phyloP scores from a whole-genome alignment of 2,888 invertebrate species.

The Heteropelma amictum region DNA sequence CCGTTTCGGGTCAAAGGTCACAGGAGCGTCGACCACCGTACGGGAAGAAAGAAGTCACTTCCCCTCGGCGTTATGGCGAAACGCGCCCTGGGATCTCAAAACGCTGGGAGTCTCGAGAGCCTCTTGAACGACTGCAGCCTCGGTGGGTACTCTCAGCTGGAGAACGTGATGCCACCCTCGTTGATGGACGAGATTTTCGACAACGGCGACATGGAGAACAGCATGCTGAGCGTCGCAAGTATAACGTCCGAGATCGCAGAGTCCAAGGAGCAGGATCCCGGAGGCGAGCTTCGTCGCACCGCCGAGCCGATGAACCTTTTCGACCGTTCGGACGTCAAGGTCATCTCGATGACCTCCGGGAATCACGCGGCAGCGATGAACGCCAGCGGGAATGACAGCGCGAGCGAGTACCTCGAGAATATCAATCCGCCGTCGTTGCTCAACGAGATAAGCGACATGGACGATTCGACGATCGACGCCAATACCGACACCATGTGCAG shows the following conservation, averaged over 20 bases:
- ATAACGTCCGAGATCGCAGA: conserved; percentile 89
- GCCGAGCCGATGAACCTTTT: conserved; percentile 80
- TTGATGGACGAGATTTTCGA: conserved; percentile 83
- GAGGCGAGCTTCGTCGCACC: too few relatives aligned
- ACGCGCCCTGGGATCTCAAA: conserved; percentile 81
- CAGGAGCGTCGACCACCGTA: conserved; percentile 52
- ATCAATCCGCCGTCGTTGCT: conserved; percentile 86
- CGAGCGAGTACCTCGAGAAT: conserved; percentile 83
- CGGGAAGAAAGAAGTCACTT: conserved; percentile 83
- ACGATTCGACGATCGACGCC: conserved; percentile 75
- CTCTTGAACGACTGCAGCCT: conserved; percentile 80
- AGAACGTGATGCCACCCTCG: conserved; percentile 91
- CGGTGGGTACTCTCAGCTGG: conserved; percentile 84
- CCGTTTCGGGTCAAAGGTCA: conserved; percentile 57
- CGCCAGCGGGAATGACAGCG: conserved; percentile 77
- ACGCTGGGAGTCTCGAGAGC: conserved; percentile 83
- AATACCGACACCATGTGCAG: conserved; percentile 78
- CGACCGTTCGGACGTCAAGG: conserved; percentile 80
- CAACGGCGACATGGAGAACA: conserved; percentile 85
- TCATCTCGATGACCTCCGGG: conserved; percentile 76
- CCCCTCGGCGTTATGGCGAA: conserved; percentile 86
- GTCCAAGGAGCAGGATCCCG: conserved; percentile 76
- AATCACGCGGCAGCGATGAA: conserved; percentile 72
- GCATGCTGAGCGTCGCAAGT: conserved; percentile 91
- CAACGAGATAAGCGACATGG: conserved; percentile 84